Conservation (phyloP, 2,888 invertebrate genomes). For the Pristionchus fissidentatus region DNA sequence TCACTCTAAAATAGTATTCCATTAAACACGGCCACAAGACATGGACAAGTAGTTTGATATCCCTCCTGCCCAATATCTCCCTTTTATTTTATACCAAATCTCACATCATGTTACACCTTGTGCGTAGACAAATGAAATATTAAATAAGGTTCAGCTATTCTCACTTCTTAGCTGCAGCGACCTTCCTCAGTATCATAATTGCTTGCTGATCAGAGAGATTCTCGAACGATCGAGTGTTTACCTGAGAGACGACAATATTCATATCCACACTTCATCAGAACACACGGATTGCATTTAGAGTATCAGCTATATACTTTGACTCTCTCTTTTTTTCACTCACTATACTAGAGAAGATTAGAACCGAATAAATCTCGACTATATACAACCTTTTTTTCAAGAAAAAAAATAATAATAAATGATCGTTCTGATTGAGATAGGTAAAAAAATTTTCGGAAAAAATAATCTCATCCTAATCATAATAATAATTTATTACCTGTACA, state of each 20-base stretch:
- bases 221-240: slow-evolving; percentile 70
- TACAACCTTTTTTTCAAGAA: too few species aligned
- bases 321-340: too few species aligned
- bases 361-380: background rate
- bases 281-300: too few species aligned
- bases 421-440: background rate
- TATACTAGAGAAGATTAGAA: too few species aligned
- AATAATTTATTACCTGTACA: slow-evolving; percentile 55
- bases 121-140: background rate
- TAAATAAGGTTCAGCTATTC: background rate
- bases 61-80: too few species aligned
- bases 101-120: background rate
- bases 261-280: too few species aligned
- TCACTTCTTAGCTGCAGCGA: slow-evolving; percentile 60
- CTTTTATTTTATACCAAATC: background rate
- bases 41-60: too few species aligned
- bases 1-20: background rate
- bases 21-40: too few species aligned
- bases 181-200: slow-evolving; percentile 60
- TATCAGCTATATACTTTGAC: too few species aligned
- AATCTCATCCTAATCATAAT: background rate
- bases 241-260: slow-evolving; percentile 38
- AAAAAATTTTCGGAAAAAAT: background rate
- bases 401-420: too few species aligned
- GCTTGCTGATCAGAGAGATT: slow-evolving; percentile 66